A percentile compares a stretch with the other conserved stretches of the same genome.
These are phyloP conservation scores for Campoplex nolae DNA, from an alignment of 2,888 invertebrate species.

Conservation along the genomic window DNA sequence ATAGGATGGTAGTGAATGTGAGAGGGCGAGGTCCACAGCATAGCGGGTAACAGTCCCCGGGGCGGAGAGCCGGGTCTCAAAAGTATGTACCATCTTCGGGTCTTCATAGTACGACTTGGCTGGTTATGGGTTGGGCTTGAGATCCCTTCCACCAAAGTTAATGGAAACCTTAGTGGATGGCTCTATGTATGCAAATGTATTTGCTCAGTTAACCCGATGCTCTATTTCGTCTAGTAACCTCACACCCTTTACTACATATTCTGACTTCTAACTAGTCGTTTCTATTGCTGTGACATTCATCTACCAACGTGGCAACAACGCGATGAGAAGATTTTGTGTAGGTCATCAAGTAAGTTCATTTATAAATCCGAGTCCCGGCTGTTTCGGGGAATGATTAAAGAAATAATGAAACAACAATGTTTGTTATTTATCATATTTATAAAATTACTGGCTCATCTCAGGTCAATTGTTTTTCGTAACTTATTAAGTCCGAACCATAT, in stretches of 20 bases:
- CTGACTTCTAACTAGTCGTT: background rate
- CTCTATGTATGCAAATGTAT: constrained; percentile 72
- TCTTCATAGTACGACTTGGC: constrained; percentile 31
- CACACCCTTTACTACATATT: constrained; percentile 1
- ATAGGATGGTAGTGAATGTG: constrained; percentile 47
- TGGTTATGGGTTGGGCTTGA: constrained; percentile 7
- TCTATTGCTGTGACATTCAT: background rate
- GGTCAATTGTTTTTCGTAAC: background rate
- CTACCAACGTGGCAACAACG: background rate
- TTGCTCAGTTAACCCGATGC: constrained; percentile 40
- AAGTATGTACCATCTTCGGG: constrained; percentile 65
- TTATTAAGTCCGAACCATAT: background rate
- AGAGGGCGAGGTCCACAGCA: constrained; percentile 16
- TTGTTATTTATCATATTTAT: background rate
- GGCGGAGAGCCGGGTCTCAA: constrained; percentile 44
- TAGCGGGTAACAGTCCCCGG: constrained; percentile 32
- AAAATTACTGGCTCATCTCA: background rate
- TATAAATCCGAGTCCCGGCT: background rate
- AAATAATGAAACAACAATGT: background rate
- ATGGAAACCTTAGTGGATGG: constrained; percentile 69
- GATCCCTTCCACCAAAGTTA: constrained; percentile 67
- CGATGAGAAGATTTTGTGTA: background rate
- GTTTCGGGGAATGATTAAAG: no score
- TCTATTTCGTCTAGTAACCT: constrained; percentile 6
- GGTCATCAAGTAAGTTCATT: background rate